Evolutionary conservation across 2,888 invertebrate species (phyloP).

Genomic region (Drosophila quinaria): DNA sequence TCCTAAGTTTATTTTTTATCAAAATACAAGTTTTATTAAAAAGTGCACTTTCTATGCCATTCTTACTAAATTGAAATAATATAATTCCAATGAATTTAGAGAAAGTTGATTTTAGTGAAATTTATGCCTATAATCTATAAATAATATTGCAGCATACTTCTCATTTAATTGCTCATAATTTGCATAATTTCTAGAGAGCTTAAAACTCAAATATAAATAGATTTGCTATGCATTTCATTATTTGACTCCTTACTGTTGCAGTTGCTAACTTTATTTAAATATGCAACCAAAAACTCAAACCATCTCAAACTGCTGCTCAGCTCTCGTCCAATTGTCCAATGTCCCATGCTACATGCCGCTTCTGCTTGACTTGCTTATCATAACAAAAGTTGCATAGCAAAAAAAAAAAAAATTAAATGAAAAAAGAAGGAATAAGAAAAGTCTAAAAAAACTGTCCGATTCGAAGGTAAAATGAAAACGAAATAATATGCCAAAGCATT

Average conservation of each 20-base stretch:
- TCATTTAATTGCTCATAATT: conserved; percentile 14
- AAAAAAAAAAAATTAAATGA: conserved; percentile 11
- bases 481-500: conserved; percentile 80
- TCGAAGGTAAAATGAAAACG: conserved; percentile 64
- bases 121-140: background rate
- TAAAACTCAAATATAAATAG: background rate
- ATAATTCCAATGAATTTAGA: too few relatives aligned
- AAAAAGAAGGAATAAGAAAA: conserved; percentile 7
- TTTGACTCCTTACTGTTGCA: conserved; percentile 35
- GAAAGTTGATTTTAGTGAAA: too few relatives aligned
- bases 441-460: conserved; percentile 29
- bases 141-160: background rate
- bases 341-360: conserved; percentile 37
- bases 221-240: conserved; percentile 27
- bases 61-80: background rate
- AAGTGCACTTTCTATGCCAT: background rate
- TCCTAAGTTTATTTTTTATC: too few relatives aligned
- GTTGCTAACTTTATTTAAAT: conserved; percentile 65
- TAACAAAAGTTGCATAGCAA: conserved; percentile 67
- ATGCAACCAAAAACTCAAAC: conserved; percentile 23
- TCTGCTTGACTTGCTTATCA: conserved; percentile 79
- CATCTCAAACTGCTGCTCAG: background rate
- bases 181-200: conserved; percentile 5
- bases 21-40: too few relatives aligned
- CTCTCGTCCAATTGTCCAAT: conserved; percentile 16